Percentiles rank a stretch among this genome's conserved stretches.
Evolutionary conservation across 1,140 invertebrate genomes (phyloP).

Genomic region (Habropoda laboriosa): DNA sequence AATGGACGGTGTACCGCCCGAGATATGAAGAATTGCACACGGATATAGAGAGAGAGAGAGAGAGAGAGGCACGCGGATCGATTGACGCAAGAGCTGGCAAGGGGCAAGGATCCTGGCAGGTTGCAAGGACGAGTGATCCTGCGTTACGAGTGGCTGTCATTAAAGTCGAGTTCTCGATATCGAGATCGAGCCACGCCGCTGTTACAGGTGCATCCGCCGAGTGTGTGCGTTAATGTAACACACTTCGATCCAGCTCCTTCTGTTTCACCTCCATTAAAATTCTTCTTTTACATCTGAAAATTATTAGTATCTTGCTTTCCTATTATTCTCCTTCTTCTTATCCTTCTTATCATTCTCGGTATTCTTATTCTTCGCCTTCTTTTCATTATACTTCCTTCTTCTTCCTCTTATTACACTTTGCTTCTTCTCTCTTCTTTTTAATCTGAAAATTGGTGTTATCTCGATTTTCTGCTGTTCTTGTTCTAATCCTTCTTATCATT

Average conservation of each 20-base stretch:
- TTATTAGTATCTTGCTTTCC: too few species aligned
- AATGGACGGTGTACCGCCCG: not conserved
- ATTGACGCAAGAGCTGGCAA: slow-evolving; percentile 69
- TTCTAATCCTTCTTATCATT: too few species aligned
- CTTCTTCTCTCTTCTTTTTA: too few species aligned
- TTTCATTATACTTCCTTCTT: too few species aligned
- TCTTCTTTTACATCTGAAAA: too few species aligned
- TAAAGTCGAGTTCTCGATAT: slow-evolving; percentile 72
- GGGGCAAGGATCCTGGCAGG: slow-evolving; percentile 76
- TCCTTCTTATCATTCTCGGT: too few species aligned
- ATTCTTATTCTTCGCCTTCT: too few species aligned
- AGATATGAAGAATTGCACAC: slow-evolving; percentile 13
- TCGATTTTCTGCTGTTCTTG: too few species aligned
- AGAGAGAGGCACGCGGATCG: slow-evolving; percentile 54
- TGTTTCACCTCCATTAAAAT: not conserved
- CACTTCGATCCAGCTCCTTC: not conserved
- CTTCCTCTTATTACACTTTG: too few species aligned
- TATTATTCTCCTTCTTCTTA: too few species aligned
- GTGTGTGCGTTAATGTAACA: slow-evolving; percentile 6
- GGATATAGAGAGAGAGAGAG: not conserved
- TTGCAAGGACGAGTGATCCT: slow-evolving; percentile 73
- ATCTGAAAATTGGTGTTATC: too few species aligned
- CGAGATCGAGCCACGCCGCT: slow-evolving; percentile 56
- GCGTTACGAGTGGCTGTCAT: slow-evolving; percentile 64
- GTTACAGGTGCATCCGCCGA: slow-evolving; percentile 32